Evolutionary conservation across 1,140 invertebrate species (phyloP).

Genomic region (Stratiolaelaps scimitus): DNA sequence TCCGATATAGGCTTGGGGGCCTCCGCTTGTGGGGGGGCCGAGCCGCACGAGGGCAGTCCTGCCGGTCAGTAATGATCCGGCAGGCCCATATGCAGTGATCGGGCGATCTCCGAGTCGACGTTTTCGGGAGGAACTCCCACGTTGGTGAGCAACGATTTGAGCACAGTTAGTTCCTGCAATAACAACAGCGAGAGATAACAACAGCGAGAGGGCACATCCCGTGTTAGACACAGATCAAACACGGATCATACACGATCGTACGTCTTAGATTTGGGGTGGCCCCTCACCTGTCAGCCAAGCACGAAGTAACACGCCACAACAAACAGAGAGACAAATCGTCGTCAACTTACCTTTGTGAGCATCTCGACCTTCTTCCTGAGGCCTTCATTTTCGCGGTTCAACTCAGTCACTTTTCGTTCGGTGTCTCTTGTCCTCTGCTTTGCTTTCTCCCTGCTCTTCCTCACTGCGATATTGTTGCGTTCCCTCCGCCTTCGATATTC

Average conservation of each 20-base stretch:
- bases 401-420: conserved; percentile 79
- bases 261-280: neutral
- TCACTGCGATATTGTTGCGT: conserved; percentile 90
- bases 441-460: conserved; percentile 90
- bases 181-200: neutral
- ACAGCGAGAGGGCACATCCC: neutral
- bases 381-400: conserved; percentile 84
- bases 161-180: conserved; percentile 61
- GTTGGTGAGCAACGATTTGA: conserved; percentile 54
- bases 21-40: no score
- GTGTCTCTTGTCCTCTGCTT: conserved; percentile 84
- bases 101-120: conserved; percentile 36
- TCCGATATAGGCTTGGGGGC: no score
- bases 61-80: conserved; percentile 27
- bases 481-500: conserved; percentile 82
- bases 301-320: no score
- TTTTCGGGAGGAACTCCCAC: conserved; percentile 36
- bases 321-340: neutral
- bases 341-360: conserved; percentile 53
- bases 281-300: no score
- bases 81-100: conserved; percentile 34
- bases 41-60: conserved; percentile 6
- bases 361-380: conserved; percentile 82
- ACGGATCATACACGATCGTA: neutral
- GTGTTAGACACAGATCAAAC: conserved; percentile 5